phyloP scores from a whole-genome alignment of 2,113 vertebrate genomes.

The Ceratotherium simum region DNA sequence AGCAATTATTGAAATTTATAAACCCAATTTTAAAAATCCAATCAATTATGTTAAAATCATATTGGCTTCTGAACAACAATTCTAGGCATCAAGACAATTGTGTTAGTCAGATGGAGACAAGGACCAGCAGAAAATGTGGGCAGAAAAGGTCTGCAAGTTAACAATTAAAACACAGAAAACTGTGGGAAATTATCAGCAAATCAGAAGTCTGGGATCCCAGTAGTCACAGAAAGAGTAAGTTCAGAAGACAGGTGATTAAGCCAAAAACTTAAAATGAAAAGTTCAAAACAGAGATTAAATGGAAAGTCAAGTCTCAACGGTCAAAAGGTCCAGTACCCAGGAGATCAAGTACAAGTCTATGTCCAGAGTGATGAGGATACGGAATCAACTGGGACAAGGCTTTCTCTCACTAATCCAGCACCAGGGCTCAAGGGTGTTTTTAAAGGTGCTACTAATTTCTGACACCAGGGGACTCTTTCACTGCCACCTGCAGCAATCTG shows the following conservation, averaged over 20 bases:
- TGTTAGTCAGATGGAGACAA: background rate
- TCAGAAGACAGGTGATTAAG: background rate
- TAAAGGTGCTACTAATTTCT: background rate
- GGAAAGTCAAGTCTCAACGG: background rate
- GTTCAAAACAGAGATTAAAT: background rate
- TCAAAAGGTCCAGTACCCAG: background rate
- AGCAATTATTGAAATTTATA: background rate
- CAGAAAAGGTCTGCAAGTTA: background rate
- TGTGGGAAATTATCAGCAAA: background rate
- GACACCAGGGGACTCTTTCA: background rate
- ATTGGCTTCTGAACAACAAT: background rate
- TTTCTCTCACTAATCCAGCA: background rate
- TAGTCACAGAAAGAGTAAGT: background rate
- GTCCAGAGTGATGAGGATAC: background rate
- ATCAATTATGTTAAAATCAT: background rate
- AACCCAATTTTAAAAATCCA: background rate
- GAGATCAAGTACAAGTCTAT: background rate
- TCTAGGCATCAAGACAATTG: background rate
- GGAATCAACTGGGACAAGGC: background rate
- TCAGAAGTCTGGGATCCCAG: background rate
- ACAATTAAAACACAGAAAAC: background rate
- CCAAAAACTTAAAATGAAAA: constrained; percentile 5
- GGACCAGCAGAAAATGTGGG: background rate
- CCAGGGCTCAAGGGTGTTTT: background rate
- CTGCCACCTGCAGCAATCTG: background rate